phyloP scores from a whole-genome alignment of 2,888 invertebrate species.

The Cheilosia grossa region DNA sequence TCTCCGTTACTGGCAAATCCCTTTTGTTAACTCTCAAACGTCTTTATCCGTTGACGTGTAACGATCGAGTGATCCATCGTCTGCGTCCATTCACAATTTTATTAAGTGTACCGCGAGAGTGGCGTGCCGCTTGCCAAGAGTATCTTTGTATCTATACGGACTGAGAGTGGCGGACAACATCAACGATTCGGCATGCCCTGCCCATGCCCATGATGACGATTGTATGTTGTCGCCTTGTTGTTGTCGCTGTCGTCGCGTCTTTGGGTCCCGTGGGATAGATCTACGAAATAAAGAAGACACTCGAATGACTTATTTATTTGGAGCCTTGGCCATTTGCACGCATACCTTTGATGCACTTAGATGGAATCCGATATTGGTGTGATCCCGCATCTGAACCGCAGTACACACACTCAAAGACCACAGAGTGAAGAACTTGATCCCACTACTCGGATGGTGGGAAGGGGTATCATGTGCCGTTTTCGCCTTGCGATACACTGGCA shows the following conservation, averaged over 20 bases:
- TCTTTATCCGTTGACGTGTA: conserved; percentile 77
- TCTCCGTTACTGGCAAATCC: conserved; percentile 41
- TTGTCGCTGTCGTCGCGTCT: neutral
- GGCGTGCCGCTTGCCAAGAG: conserved; percentile 59
- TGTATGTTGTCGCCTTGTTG: neutral
- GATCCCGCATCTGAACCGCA: conserved; percentile 65
- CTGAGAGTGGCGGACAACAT: conserved; percentile 34
- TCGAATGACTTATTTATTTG: conserved; percentile 67
- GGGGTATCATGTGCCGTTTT: conserved; percentile 52
- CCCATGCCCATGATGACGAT: neutral
- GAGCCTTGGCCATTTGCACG: conserved; percentile 57
- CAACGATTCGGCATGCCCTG: conserved; percentile 3
- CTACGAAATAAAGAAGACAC: conserved; percentile 66
- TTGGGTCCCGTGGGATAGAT: conserved; percentile 71
- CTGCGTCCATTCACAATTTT: conserved; percentile 76
- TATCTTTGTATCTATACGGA: conserved; percentile 39
- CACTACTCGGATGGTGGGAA: conserved; percentile 12
- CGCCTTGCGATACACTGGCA: conserved; percentile 61
- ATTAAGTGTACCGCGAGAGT: conserved; percentile 66
- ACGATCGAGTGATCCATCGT: conserved; percentile 77
- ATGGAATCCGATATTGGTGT: conserved; percentile 71
- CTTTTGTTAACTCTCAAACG: conserved; percentile 55
- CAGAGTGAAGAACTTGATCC: conserved; percentile 39
- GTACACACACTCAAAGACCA: conserved; percentile 57
- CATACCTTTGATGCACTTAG: conserved; percentile 53